Conservation (phyloP, 2,888 invertebrate genomes). For the Andrena camellia region DNA sequence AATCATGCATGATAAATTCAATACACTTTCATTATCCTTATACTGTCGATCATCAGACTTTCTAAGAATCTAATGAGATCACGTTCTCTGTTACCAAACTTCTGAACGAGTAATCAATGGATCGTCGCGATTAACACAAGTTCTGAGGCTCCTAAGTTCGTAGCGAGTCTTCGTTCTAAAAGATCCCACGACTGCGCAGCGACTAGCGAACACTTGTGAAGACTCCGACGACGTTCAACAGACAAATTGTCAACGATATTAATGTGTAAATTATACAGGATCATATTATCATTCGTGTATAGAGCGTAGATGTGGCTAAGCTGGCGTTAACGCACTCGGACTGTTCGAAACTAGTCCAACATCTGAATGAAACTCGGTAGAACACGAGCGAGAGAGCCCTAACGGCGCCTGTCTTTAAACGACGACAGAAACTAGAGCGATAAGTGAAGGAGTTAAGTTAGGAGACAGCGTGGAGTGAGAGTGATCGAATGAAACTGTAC, state of each 20-base stretch:
- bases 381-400: background rate
- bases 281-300: conserved; percentile 69
- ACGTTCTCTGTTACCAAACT: conserved; percentile 17
- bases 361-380: conserved; percentile 11
- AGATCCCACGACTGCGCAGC: conserved; percentile 33
- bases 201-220: conserved; percentile 26
- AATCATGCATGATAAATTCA: background rate
- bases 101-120: conserved; percentile 5
- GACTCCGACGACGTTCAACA: conserved; percentile 38
- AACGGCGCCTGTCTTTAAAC: conserved; percentile 37
- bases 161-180: conserved; percentile 20
- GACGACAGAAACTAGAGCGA: conserved; percentile 37
- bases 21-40: conserved; percentile 1
- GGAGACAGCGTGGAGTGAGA: conserved; percentile 52
- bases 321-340: conserved; percentile 34
- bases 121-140: conserved; percentile 8
- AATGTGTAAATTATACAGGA: conserved; percentile 68
- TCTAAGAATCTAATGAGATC: conserved; percentile 6
- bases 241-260: conserved; percentile 60
- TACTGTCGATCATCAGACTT: conserved; percentile 8
- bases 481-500: conserved; percentile 68
- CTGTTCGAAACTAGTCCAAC: conserved; percentile 50
- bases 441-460: conserved; percentile 39
- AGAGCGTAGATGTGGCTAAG: conserved; percentile 54
- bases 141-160: background rate